Base-by-base conservation (phyloP, 2,113 vertebrate species). In the Ibidorhyncha struthersii region DNA sequence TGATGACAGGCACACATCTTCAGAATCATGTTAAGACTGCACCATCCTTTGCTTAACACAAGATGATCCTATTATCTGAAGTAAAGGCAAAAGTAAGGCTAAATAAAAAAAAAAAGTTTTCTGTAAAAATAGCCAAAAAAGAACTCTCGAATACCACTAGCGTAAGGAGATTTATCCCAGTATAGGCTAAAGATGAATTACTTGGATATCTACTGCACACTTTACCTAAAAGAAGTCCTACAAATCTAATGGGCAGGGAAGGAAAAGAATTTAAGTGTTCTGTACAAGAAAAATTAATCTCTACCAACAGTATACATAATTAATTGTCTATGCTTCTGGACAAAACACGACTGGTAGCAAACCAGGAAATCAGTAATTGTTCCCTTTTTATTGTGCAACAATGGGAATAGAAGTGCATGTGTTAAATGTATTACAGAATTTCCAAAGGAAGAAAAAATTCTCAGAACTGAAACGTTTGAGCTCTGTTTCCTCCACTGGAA, bases 351-450 rank as follows among this genome's bases (percentile, higher is more conserved):
- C 18, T 9, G 47, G 45, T 23, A 62, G n/a, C 26, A 27, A 47
- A 18, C 4, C 26, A 21, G 53, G 50, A 91, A 52, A 62, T 34
- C 20, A 25, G 59, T 50, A 45, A 45, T 69, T 0, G 2, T 14
- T 70, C 30, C 81, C 30, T 78, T 70, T 32, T 40, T n/a, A 1
- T 17, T 23, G 59, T 18, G 22, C 65, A 72, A 41, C 8, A 34
- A 9, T 18, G 8, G 40, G 47, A 49, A 23, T 17, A 45, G 49
- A 77, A 78, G n/a, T 7, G 8, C 53, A 15, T 9, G n/a, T 32
- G 25, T 30, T 71, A 0, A 0, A 5, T 0, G 9, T 4, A 22
- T 32, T 62, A 66, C 15, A 65, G 47, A 43, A 43, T 40, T 76
- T 72, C 38, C 52, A 27, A 27, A 79, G 36, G 26, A 79, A 53